phyloP scores from a whole-genome alignment of 1,140 invertebrate genomes.

The Zaprionus vittiger region DNA sequence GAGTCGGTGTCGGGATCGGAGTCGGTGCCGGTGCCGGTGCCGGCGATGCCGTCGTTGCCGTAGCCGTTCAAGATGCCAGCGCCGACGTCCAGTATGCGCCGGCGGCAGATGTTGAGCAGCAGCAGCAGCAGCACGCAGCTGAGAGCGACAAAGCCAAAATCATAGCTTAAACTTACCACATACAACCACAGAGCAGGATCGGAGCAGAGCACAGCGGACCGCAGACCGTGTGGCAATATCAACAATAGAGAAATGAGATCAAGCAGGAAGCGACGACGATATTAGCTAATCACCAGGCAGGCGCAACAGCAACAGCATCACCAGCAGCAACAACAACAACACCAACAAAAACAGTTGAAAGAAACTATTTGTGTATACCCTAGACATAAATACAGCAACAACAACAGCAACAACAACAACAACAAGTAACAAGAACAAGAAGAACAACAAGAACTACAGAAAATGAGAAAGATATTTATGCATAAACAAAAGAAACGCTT shows the following conservation, averaged over 20 bases:
- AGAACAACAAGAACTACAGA: conserved; percentile 7
- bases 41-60: not conserved
- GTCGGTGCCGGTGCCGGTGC: not conserved
- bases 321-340: conserved; percentile 35
- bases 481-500: conserved; percentile 80
- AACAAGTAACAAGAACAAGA: conserved; percentile 41
- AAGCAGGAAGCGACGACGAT: conserved; percentile 47
- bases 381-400: conserved; percentile 54
- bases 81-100: not conserved
- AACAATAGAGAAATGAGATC: conserved; percentile 57
- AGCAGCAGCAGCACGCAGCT: conserved; percentile 28
- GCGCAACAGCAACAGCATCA: conserved; percentile 49
- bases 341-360: conserved; percentile 50
- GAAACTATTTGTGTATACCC: conserved; percentile 80
- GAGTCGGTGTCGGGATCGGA: not conserved
- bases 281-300: conserved; percentile 66
- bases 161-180: conserved; percentile 77
- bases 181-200: conserved; percentile 51
- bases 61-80: not conserved
- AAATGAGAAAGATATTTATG: conserved; percentile 72
- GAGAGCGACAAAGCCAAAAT: conserved; percentile 78
- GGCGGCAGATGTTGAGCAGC: conserved; percentile 6
- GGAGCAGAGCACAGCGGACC: conserved; percentile 28
- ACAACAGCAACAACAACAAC: conserved; percentile 33
- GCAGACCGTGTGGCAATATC: conserved; percentile 70